phyloP scores from a whole-genome alignment of 2,888 invertebrate species.

The Caenorhabditis doughertyi region DNA sequence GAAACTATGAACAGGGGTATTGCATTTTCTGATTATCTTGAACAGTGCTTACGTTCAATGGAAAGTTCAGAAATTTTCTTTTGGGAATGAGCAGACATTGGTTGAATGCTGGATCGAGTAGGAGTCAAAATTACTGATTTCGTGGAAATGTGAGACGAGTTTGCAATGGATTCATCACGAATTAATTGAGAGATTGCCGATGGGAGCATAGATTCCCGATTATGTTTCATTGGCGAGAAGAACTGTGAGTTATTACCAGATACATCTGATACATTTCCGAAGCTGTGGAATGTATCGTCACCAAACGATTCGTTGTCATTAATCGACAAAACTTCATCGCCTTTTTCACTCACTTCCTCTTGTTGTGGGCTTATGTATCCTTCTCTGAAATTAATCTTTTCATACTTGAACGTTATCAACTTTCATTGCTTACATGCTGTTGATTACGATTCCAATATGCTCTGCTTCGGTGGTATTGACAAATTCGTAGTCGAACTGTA shows the following conservation, averaged over 20 bases:
- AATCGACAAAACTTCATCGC: background rate
- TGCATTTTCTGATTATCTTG: background rate
- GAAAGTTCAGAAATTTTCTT: slow-evolving; percentile 8
- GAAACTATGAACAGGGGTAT: slow-evolving; percentile 3
- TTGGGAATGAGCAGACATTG: background rate
- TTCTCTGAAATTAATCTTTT: slow-evolving; percentile 37
- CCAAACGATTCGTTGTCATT: background rate
- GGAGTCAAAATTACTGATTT: slow-evolving; percentile 50
- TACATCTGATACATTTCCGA: slow-evolving; percentile 20
- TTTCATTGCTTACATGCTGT: slow-evolving; percentile 46
- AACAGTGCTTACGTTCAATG: slow-evolving; percentile 18
- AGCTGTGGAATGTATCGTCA: slow-evolving; percentile 47
- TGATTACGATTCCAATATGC: slow-evolving; percentile 62
- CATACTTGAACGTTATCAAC: background rate
- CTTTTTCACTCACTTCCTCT: slow-evolving; percentile 7
- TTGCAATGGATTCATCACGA: slow-evolving; percentile 27
- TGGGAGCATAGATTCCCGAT: slow-evolving; percentile 45
- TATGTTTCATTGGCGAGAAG: slow-evolving; percentile 60
- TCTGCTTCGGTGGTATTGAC: slow-evolving; percentile 58
- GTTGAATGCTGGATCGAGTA: background rate
- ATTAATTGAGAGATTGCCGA: slow-evolving; percentile 28
- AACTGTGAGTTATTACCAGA: slow-evolving; percentile 52
- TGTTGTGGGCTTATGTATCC: slow-evolving; percentile 36
- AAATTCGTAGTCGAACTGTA: slow-evolving; percentile 64
- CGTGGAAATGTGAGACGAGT: slow-evolving; percentile 47